A percentile compares a stretch with the other conserved stretches of the same genome.
phyloP scores from a whole-genome alignment of 2,797 vertebrate species.

The Emys orbicularis region DNA sequence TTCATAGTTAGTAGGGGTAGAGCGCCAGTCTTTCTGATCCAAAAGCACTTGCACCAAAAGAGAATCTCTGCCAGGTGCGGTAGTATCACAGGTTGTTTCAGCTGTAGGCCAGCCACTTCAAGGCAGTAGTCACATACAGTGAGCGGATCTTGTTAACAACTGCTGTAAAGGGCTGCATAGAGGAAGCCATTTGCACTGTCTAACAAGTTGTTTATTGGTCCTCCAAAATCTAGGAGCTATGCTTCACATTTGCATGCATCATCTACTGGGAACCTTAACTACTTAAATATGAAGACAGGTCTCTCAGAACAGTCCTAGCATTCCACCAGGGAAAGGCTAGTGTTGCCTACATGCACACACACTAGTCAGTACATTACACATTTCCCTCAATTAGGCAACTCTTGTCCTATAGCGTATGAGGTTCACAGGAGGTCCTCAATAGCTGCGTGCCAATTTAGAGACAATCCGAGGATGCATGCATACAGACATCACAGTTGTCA shows the following conservation, averaged over 20 bases:
- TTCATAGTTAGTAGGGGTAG: background rate
- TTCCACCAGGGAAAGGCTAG: accelerated
- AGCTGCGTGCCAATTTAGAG: accelerated
- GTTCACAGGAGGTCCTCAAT: background rate
- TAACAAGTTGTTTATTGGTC: background rate
- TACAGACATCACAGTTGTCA: background rate
- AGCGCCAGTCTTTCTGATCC: background rate
- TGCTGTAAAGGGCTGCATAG: accelerated
- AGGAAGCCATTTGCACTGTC: background rate
- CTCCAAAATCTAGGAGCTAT: background rate
- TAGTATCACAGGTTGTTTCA: background rate
- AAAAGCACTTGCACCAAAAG: accelerated
- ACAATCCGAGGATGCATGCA: accelerated
- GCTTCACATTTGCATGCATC: background rate
- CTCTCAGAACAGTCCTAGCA: background rate
- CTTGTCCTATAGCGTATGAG: background rate
- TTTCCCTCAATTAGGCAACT: background rate
- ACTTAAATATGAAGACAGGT: background rate
- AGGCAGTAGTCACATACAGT: constrained; percentile 27
- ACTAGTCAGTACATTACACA: accelerated
- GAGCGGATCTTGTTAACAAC: background rate
- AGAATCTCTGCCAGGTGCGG: background rate
- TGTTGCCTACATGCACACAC: background rate
- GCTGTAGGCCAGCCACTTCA: constrained; percentile 13
- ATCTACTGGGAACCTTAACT: background rate